Percentiles rank a stretch among this genome's conserved stretches.
Conservation (phyloP, 2,888 invertebrate species). For the Ypsolopha sequella region DNA sequence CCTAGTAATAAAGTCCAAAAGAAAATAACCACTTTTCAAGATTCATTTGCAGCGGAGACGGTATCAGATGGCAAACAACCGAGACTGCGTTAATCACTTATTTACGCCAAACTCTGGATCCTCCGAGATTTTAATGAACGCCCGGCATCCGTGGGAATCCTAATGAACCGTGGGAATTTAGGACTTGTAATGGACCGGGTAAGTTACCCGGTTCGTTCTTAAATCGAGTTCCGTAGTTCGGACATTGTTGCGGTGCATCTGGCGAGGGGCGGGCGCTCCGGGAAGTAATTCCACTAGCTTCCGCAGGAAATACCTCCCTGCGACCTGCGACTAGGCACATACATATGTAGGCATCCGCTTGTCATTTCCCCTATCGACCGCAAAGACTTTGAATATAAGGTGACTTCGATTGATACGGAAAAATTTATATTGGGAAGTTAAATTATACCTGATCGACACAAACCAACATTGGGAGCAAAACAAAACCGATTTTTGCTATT, state of each 20-base stretch:
- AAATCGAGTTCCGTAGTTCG: conserved; percentile 41
- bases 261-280: conserved; percentile 14
- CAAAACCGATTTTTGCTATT: too few relatives aligned
- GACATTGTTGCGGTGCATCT: conserved; percentile 47
- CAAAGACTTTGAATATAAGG: conserved; percentile 37
- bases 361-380: conserved; percentile 63
- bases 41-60: too few relatives aligned
- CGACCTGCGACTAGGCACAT: conserved; percentile 43
- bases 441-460: too few relatives aligned
- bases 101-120: conserved; percentile 46
- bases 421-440: too few relatives aligned
- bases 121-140: conserved; percentile 63
- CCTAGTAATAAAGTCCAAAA: too few relatives aligned
- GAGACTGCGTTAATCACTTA: conserved; percentile 69
- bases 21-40: too few relatives aligned
- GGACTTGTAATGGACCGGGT: conserved; percentile 53
- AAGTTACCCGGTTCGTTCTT: conserved; percentile 30
- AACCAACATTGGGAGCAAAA: too few relatives aligned
- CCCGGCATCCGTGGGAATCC: conserved; percentile 53
- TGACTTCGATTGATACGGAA: too few relatives aligned
- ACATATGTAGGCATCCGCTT: conserved; percentile 30
- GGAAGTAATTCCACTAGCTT: conserved; percentile 56
- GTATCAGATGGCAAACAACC: conserved; percentile 52
- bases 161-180: conserved; percentile 67
- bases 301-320: conserved; percentile 60